phyloP scores from a whole-genome alignment of 35 echinoderm and acorn worm species.

The Antedon bifida region DNA sequence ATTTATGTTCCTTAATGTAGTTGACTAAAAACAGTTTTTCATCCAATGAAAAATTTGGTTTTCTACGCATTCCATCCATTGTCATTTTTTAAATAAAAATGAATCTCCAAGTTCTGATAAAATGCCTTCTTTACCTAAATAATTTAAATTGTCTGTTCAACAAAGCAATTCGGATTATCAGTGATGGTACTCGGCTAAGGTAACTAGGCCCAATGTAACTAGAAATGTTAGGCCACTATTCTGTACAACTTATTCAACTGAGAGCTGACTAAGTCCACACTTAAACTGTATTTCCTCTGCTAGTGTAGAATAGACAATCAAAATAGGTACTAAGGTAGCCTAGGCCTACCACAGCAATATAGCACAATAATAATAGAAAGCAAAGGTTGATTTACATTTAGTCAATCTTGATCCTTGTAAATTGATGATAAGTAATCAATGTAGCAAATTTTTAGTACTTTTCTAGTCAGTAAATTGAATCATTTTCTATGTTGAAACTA shows the following conservation, averaged over 20 bases:
- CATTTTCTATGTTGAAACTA: background rate
- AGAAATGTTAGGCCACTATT: background rate
- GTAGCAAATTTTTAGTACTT: too few relatives aligned
- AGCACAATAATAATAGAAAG: too few relatives aligned
- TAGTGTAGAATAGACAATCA: background rate
- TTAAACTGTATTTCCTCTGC: background rate
- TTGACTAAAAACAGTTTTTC: background rate
- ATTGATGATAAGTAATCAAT: too few relatives aligned
- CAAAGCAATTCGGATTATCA: too few relatives aligned
- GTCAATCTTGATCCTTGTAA: too few relatives aligned
- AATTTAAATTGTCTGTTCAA: too few relatives aligned
- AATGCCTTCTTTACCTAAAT: too few relatives aligned
- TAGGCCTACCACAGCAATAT: background rate
- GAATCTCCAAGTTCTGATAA: too few relatives aligned
- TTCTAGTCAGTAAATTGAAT: background rate
- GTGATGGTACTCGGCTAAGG: too few relatives aligned
- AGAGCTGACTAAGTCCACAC: background rate
- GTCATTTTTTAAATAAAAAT: too few relatives aligned
- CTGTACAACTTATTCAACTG: background rate
- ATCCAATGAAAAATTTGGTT: background rate
- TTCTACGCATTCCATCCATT: background rate
- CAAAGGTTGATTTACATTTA: too few relatives aligned
- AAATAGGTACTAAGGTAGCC: background rate
- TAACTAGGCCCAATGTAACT: too few relatives aligned
- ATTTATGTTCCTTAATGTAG: background rate